Conservation (phyloP, 1,140 invertebrate species). For the Ceratitis capitata region DNA sequence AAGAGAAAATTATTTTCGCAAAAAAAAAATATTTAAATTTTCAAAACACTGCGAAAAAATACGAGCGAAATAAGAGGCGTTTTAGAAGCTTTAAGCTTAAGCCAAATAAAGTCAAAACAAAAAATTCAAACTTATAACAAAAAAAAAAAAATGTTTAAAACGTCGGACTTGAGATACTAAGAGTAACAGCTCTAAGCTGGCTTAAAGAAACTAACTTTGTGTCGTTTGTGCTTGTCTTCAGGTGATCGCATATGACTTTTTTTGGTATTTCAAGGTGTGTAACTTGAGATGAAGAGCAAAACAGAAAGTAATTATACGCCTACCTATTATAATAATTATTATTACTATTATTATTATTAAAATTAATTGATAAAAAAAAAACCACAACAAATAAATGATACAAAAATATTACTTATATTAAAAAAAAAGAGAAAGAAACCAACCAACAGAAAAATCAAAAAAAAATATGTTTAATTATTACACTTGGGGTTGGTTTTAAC, state of each 20-base stretch:
- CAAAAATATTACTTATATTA: conserved; percentile 24
- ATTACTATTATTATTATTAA: conserved; percentile 29
- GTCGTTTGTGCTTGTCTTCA: background rate
- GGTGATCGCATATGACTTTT: background rate
- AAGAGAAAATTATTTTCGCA: too few species aligned
- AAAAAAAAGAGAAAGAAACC: conserved; percentile 34
- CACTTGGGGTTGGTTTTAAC: background rate
- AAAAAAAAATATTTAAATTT: too few species aligned
- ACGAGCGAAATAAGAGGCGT: too few species aligned
- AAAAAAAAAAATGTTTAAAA: background rate
- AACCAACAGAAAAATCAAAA: conserved; percentile 10
- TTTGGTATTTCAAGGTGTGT: background rate
- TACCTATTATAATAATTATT: conserved; percentile 36
- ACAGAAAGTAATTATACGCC: conserved; percentile 39
- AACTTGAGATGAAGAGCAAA: conserved; percentile 31
- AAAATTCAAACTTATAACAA: background rate
- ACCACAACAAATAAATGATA: conserved; percentile 25
- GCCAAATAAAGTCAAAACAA: too few species aligned
- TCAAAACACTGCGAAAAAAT: too few species aligned
- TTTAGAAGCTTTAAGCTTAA: too few species aligned
- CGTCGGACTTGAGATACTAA: background rate
- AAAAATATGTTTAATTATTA: background rate
- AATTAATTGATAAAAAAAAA: conserved; percentile 33
- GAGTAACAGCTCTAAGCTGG: background rate
- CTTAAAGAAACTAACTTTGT: background rate